These are phyloP conservation scores for Eciton burchellii DNA, from an alignment of 1,140 invertebrate genomes.

Conservation along the genomic window DNA sequence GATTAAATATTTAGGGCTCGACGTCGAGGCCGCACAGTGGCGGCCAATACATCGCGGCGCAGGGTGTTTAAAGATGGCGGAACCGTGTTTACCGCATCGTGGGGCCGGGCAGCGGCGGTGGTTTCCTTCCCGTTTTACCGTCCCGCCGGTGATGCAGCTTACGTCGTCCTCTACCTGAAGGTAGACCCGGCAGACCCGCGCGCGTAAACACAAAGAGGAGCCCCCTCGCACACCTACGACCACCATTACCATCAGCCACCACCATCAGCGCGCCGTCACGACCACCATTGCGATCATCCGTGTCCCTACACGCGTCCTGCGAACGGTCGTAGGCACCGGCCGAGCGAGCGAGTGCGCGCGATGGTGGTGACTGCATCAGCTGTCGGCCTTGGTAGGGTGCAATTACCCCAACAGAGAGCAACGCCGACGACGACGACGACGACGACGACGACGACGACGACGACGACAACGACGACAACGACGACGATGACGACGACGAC, in stretches of 20 bases:
- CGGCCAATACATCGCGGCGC: conserved; percentile 4
- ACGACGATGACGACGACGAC: conserved; percentile 50
- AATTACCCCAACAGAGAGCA: conserved; percentile 83
- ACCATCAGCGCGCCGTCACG: conserved; percentile 4
- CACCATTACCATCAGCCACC: neutral
- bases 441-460: conserved; percentile 49
- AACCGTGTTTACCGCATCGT: conserved; percentile 66
- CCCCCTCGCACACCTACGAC: conserved; percentile 38
- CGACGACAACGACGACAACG: conserved; percentile 54
- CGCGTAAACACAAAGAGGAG: conserved; percentile 45
- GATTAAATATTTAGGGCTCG: conserved; percentile 49
- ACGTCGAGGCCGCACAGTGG: neutral
- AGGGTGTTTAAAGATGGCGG: conserved; percentile 75
- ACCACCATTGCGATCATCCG: conserved; percentile 29
- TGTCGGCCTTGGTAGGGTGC: conserved; percentile 85
- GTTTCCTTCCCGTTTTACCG: conserved; percentile 44
- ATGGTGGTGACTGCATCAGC: conserved; percentile 83
- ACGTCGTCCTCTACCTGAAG: conserved; percentile 63
- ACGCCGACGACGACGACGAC: conserved; percentile 74
- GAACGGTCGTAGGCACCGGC: conserved; percentile 58
- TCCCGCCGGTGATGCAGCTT: conserved; percentile 29
- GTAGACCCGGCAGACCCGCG: conserved; percentile 52
- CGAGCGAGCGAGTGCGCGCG: conserved; percentile 25
- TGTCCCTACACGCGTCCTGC: conserved; percentile 37
- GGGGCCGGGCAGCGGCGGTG: conserved; percentile 19